Base-by-base conservation (phyloP, 2,113 vertebrate species). In the Oostethus manadensis region DNA sequence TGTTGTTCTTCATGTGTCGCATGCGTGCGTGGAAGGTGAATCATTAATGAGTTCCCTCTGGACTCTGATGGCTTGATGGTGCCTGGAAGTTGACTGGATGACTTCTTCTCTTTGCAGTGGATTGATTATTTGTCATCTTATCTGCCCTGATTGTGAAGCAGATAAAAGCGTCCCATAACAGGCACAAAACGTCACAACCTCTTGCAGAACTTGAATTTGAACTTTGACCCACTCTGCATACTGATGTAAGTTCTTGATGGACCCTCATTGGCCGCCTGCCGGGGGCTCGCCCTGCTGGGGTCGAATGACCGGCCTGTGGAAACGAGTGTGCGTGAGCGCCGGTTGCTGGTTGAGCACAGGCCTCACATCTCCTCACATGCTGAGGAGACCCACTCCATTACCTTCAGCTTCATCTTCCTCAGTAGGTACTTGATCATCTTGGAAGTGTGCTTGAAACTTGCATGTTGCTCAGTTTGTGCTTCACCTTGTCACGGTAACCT, bases 11-110 rank as follows among this genome's bases (percentile, higher is more conserved):
- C 2, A 10, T 15, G 18, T 33, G 16, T 14, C 2, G 38, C 38
- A 8, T 2, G 50, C 15, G 17, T 20, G 33, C 57, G 80, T 54
- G 15, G 53, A 51, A 33, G 42, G 8, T 82, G 50, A 85, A 84
- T 83, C 17, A 84, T 81, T 87, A 60, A 84, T 58, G n/a, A 6
- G 78, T 82, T 79, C 65, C 18, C 35, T 58, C 61, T 26, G 66
- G 8, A 33, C 2, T 8, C 10, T 5, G 53, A 45, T 26, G 38
- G 58, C 8, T 38, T 38, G 1, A 38, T 38, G 13, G 38, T 42
- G 38, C 13, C 10, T n/a, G n/a, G n/a, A 42, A 42, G 3, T 11
- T 42, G 29, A 33, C 29, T 4, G 3, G 38, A 42, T 13, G 38
- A 13, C 38, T 42, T 42, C 35, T 38, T 14, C 38, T 14, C 35